These are phyloP conservation scores for Cheilinus undulatus DNA, from an alignment of 2,113 vertebrate species.

Conservation along the genomic window DNA sequence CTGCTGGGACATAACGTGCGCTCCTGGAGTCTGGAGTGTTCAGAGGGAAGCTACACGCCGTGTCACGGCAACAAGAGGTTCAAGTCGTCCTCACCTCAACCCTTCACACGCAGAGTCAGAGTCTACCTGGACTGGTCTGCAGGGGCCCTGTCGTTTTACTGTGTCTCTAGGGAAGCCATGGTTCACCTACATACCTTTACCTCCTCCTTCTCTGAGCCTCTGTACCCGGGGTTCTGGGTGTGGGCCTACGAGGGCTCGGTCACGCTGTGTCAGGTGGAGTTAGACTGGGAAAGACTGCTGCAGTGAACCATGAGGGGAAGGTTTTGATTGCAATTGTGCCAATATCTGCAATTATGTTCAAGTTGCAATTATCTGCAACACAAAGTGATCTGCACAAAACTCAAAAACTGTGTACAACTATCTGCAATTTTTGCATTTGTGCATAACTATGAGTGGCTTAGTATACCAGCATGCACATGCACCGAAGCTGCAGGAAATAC, in stretches of 20 bases:
- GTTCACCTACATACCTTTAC: slow-evolving; percentile 72
- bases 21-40: slow-evolving; percentile 77
- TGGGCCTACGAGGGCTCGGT: slow-evolving; percentile 57
- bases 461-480: too few relatives aligned
- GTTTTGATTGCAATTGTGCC: too few relatives aligned
- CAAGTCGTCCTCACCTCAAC: slow-evolving; percentile 21
- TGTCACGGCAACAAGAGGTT: slow-evolving; percentile 52
- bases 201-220: slow-evolving; percentile 56
- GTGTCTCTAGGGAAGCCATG: slow-evolving; percentile 56
- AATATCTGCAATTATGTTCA: too few relatives aligned
- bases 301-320: slow-evolving; percentile 30
- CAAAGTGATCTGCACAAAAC: too few relatives aligned
- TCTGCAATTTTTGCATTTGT: too few relatives aligned
- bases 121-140: slow-evolving; percentile 60
- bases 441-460: too few relatives aligned
- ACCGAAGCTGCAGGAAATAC: too few relatives aligned
- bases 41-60: slow-evolving; percentile 50
- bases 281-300: slow-evolving; percentile 62
- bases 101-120: slow-evolving; percentile 61
- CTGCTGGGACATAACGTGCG: slow-evolving; percentile 59
- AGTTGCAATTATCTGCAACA: too few relatives aligned
- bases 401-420: too few relatives aligned
- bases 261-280: slow-evolving; percentile 60
- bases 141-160: slow-evolving; percentile 65
- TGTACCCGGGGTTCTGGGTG: slow-evolving; percentile 73